phyloP scores from a whole-genome alignment of 1,140 invertebrate species.

The Drosophila rhopaloa region DNA sequence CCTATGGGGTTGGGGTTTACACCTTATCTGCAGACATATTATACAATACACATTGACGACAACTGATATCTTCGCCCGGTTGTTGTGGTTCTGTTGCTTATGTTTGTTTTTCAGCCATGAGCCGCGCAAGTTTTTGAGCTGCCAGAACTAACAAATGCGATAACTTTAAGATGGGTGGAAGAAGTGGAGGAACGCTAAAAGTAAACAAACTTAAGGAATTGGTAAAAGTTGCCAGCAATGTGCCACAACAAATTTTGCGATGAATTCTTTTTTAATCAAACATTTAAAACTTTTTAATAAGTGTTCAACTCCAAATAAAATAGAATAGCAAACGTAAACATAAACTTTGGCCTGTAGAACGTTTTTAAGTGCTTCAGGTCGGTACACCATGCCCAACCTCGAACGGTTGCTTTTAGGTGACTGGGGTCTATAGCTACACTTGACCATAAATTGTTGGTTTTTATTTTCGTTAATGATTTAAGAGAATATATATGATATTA shows the following conservation, averaged over 20 bases:
- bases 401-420: not conserved
- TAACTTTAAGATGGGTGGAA: constrained; percentile 24
- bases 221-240: constrained; percentile 38
- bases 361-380: constrained; percentile 44
- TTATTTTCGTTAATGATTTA: no score
- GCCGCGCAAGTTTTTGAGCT: constrained; percentile 27
- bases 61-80: constrained; percentile 27
- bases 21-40: constrained; percentile 47
- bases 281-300: constrained; percentile 82
- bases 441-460: no score
- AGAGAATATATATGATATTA: no score
- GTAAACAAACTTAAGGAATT: constrained; percentile 42
- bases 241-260: constrained; percentile 64
- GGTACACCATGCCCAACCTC: constrained; percentile 18
- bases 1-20: constrained; percentile 13
- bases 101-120: constrained; percentile 55
- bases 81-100: constrained; percentile 15
- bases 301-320: constrained; percentile 52
- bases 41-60: constrained; percentile 56
- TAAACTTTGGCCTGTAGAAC: constrained; percentile 51
- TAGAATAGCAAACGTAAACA: constrained; percentile 38
- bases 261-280: constrained; percentile 80
- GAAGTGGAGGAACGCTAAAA: not conserved
- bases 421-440: not conserved
- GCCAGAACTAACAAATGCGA: constrained; percentile 30